Percentiles rank a stretch among this genome's conserved stretches.
phyloP scores from a whole-genome alignment of 2,797 vertebrate species.

The Taeniopygia guttata region DNA sequence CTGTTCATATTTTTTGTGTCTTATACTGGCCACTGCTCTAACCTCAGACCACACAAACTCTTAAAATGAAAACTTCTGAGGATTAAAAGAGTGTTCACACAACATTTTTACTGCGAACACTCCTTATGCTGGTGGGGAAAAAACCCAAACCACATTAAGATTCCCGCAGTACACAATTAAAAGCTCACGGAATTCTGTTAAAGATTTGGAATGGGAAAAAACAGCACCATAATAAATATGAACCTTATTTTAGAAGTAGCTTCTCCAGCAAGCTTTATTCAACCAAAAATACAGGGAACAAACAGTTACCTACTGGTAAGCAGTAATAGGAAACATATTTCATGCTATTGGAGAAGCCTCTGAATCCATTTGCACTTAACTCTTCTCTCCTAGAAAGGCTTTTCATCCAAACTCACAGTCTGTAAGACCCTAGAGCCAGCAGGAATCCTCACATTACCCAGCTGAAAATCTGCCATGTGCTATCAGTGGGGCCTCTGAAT shows the following conservation, averaged over 20 bases:
- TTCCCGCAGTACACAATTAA: neutral
- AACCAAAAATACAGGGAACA: neutral
- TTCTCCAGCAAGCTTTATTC: neutral
- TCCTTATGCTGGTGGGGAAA: rapidly evolving
- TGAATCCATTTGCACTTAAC: neutral
- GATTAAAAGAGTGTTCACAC: neutral
- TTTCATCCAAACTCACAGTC: neutral
- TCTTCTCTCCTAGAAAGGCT: neutral
- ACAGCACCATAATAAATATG: neutral
- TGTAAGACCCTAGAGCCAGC: neutral
- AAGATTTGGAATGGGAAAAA: neutral
- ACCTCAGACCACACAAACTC: neutral
- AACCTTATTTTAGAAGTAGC: neutral
- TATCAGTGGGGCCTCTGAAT: neutral
- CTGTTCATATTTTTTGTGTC: neutral
- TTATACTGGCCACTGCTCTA: neutral
- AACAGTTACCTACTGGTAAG: neutral
- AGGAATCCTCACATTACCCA: neutral
- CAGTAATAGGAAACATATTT: neutral
- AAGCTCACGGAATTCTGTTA: neutral
- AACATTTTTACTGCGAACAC: neutral
- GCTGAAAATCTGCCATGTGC: neutral
- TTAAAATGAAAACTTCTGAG: neutral
- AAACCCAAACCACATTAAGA: neutral
- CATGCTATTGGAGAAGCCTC: neutral